Evolutionary conservation across 2,888 invertebrate species (phyloP).

Genomic region (Autographa gamma): DNA sequence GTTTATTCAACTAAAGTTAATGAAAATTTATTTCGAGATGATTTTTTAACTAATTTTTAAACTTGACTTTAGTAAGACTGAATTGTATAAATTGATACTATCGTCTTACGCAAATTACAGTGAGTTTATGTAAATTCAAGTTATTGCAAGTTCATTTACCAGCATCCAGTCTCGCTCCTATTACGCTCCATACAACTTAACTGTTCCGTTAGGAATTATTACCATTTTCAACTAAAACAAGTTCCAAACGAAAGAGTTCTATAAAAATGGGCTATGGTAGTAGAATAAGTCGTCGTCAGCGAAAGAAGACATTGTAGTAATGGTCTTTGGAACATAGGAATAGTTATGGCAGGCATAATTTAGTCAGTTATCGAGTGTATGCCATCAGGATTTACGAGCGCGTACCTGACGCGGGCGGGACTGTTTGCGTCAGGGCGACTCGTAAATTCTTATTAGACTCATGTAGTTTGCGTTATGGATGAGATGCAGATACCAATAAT

Average conservation of each 20-base stretch:
- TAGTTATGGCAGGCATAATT: neutral
- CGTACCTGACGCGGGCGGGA: neutral
- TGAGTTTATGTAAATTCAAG: neutral
- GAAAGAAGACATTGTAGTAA: neutral
- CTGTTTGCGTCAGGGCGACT: neutral
- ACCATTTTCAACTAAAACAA: neutral
- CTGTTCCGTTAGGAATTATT: neutral
- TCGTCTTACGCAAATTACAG: neutral
- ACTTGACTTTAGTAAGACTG: too few species aligned
- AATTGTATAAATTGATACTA: neutral
- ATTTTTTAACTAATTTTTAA: too few species aligned
- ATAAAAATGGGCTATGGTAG: neutral
- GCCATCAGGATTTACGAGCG: neutral
- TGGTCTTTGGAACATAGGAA: neutral
- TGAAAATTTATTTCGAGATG: too few species aligned
- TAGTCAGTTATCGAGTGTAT: slow-evolving; percentile 3
- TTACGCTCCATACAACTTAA: neutral
- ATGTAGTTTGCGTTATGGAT: neutral
- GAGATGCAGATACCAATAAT: slow-evolving; percentile 4
- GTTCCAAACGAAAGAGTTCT: neutral
- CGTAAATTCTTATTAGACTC: slow-evolving; percentile 4
- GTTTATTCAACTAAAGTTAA: too few species aligned
- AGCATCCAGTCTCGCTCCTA: neutral
- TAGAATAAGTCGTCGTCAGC: neutral
- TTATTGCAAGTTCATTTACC: neutral